Conservation (phyloP, 2,113 vertebrate genomes). For the Caloenas nicobarica region DNA sequence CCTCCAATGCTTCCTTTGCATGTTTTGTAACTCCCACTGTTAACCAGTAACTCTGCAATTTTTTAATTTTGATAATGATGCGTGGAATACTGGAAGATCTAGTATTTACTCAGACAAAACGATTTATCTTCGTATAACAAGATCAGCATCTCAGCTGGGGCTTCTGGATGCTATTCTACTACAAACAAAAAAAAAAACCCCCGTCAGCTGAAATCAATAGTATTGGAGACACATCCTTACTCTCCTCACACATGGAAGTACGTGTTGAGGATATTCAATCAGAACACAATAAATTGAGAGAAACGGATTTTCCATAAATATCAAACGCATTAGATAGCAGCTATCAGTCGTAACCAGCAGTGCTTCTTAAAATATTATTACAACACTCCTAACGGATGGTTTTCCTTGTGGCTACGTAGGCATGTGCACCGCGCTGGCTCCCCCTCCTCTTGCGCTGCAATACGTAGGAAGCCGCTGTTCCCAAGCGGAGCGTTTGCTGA, state of each 20-base stretch:
- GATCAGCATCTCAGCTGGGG: conserved; percentile 38
- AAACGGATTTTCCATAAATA: conserved; percentile 13
- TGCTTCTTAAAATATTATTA: not conserved
- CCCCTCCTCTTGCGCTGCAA: conserved; percentile 11
- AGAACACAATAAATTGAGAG: not conserved
- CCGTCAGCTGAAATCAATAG: conserved; percentile 26
- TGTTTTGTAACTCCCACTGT: not conserved
- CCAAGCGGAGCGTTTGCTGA: conserved; percentile 64
- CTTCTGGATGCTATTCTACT: conserved; percentile 12
- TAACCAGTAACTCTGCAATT: not conserved
- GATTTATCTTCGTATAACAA: conserved; percentile 28
- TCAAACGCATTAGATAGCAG: not conserved
- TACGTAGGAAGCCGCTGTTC: conserved; percentile 64
- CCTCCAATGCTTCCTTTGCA: not conserved
- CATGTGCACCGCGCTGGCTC: not conserved
- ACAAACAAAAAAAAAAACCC: conserved; percentile 5
- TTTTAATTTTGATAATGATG: not conserved
- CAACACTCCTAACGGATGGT: not conserved
- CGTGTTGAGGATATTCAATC: conserved; percentile 26
- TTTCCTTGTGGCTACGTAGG: conserved; percentile 40
- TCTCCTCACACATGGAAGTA: not conserved
- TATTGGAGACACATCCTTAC: not conserved
- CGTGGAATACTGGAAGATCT: not conserved
- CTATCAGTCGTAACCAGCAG: conserved; percentile 14
- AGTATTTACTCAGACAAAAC: conserved; percentile 12